phyloP scores from a whole-genome alignment of 37 sponge, comb jelly and placozoan genomes.

The Hexactinellida sp. region DNA sequence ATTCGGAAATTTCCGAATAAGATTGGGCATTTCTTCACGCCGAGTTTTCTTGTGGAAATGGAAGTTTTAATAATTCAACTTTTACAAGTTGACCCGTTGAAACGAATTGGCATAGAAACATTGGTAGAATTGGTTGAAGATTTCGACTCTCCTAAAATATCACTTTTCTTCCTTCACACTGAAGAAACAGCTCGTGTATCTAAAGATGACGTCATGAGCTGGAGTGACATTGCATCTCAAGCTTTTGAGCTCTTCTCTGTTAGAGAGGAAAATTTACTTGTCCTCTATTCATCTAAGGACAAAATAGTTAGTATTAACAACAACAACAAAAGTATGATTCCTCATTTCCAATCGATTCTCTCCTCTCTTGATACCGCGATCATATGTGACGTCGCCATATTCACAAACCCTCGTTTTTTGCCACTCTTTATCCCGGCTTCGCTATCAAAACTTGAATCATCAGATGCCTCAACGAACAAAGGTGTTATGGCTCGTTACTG shows the following conservation, averaged over 20 bases:
- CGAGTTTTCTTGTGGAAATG: background rate
- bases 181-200: background rate
- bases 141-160: background rate
- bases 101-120: background rate
- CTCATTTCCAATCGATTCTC: background rate
- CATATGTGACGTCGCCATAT: background rate
- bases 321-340: background rate
- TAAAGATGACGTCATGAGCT: background rate
- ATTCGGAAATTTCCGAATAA: background rate
- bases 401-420: background rate
- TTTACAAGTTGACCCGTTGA: background rate
- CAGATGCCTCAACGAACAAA: background rate
- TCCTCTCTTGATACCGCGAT: background rate
- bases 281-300: background rate
- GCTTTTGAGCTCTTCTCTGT: background rate
- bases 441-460: background rate
- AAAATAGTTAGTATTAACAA: background rate
- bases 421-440: background rate
- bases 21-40: background rate
- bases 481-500: background rate
- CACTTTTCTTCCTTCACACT: conserved; percentile 6
- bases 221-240: background rate
- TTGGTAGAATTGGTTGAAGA: background rate
- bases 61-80: conserved; percentile 9
- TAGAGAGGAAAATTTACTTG: background rate